A percentile compares a stretch with the other conserved stretches of the same genome.
phyloP scores from a whole-genome alignment of 2,113 vertebrate genomes.

The Phrynocephalus versicolor region DNA sequence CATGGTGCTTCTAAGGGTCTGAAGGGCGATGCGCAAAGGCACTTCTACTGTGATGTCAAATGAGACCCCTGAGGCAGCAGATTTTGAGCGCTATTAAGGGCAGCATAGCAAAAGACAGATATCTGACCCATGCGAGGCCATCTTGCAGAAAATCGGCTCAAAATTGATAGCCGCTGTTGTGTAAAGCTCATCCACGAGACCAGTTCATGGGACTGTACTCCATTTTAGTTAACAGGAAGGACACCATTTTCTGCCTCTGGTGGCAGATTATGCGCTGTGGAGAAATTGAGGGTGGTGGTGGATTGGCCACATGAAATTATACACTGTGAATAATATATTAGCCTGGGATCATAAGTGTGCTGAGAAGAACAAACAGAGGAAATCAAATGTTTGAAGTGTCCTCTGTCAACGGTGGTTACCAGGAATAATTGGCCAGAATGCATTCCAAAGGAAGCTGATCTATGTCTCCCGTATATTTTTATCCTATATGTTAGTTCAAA shows the following conservation, averaged over 20 bases:
- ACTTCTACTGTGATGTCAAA: background rate
- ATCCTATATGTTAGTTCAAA: too few species aligned
- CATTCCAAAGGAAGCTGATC: too few species aligned
- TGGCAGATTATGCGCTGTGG: too few species aligned
- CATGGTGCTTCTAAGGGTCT: background rate
- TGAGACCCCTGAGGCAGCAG: background rate
- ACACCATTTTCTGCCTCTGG: background rate
- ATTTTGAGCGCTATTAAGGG: background rate
- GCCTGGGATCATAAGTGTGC: too few species aligned
- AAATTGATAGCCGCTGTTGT: background rate
- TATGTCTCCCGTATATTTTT: too few species aligned
- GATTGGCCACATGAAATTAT: too few species aligned
- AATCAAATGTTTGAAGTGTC: too few species aligned
- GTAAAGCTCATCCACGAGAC: background rate
- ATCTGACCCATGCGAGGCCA: background rate
- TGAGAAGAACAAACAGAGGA: too few species aligned
- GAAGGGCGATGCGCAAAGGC: background rate
- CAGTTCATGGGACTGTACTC: background rate
- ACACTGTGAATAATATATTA: too few species aligned
- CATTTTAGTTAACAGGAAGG: background rate
- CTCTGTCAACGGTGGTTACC: too few species aligned
- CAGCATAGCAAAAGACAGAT: background rate
- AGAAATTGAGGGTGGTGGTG: too few species aligned
- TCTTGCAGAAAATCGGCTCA: background rate
- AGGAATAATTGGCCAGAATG: too few species aligned